Conservation (phyloP, 2,797 vertebrate species). For the Lepus oiostolus region DNA sequence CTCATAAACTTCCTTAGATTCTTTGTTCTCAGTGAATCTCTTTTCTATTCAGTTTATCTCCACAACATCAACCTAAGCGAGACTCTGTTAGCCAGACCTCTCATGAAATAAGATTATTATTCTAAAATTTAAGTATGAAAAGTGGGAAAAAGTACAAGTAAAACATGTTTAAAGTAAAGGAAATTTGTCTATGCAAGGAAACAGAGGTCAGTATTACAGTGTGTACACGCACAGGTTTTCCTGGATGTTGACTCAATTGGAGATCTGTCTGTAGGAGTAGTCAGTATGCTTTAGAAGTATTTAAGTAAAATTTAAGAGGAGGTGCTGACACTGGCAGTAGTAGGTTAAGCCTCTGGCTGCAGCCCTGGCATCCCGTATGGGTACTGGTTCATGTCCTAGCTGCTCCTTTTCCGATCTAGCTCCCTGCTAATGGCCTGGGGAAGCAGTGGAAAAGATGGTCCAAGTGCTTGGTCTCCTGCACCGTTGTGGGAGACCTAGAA, state of each 20-base stretch:
- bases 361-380: too few relatives aligned
- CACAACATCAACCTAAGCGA: neutral
- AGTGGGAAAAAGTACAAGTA: constrained; percentile 13
- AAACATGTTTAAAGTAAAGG: constrained; percentile 24
- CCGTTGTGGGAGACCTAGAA: too few relatives aligned
- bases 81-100: neutral
- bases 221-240: neutral
- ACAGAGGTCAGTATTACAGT: neutral
- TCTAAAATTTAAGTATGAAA: constrained; percentile 46
- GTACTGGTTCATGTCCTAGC: too few relatives aligned
- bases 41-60: constrained; percentile 35
- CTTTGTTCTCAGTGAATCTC: neutral
- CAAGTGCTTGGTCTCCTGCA: too few relatives aligned
- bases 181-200: constrained; percentile 23
- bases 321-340: too few relatives aligned
- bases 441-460: too few relatives aligned
- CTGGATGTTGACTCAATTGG: neutral
- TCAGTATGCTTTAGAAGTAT: neutral
- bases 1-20: neutral
- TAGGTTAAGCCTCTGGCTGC: too few relatives aligned
- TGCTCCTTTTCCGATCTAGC: too few relatives aligned
- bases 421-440: too few relatives aligned
- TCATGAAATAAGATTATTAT: neutral
- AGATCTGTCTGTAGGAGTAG: neutral
- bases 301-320: neutral